These are phyloP conservation scores for Magallana gigas DNA, from an alignment of 1,140 invertebrate species.

Conservation along the genomic window DNA sequence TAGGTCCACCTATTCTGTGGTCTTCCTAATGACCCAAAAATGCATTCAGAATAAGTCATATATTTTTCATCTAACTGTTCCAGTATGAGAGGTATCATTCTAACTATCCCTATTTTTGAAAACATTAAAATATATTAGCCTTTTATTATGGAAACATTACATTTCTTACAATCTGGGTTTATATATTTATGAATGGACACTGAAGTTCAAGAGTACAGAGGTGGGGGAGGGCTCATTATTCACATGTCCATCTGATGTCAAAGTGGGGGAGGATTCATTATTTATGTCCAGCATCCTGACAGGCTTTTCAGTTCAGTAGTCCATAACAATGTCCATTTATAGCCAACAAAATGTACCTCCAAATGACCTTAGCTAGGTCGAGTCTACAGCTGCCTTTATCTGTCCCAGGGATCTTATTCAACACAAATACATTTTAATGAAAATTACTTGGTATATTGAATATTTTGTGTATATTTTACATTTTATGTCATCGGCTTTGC, in stretches of 20 bases:
- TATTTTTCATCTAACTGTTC: no score
- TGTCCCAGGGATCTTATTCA: no score
- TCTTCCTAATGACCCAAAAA: no score
- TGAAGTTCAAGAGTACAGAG: not conserved
- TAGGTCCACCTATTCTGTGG: no score
- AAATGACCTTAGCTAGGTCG: not conserved
- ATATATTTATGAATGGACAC: no score
- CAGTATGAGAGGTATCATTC: no score
- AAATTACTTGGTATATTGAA: not conserved
- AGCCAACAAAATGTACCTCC: not conserved
- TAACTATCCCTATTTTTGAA: no score
- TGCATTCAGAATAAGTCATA: no score
- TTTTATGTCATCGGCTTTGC: conserved; percentile 14
- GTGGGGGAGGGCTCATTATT: conserved; percentile 26
- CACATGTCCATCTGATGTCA: not conserved
- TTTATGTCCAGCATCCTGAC: not conserved
- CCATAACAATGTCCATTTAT: not conserved
- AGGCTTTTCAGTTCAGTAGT: not conserved
- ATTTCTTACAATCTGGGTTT: no score
- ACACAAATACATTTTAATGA: not conserved
- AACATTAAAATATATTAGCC: no score
- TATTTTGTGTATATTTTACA: not conserved
- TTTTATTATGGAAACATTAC: no score
- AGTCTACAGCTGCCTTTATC: no score
- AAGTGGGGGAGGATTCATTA: conserved; percentile 9